These are phyloP conservation scores for Dysdera silvatica DNA, from an alignment of 1,140 invertebrate species.

Conservation along the genomic window DNA sequence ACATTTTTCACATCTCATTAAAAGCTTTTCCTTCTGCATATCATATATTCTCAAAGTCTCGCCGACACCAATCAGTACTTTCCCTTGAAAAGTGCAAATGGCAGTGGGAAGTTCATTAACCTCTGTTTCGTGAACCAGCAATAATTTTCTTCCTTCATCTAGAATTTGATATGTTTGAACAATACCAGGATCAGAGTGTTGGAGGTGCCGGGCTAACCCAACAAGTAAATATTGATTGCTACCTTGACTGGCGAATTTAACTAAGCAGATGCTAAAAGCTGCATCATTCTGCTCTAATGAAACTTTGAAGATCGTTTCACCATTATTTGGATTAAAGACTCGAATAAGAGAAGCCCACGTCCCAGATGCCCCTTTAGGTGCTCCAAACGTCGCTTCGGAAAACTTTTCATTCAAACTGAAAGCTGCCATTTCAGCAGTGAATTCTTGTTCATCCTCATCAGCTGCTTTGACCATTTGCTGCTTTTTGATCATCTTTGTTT, in stretches of 20 bases:
- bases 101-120: conserved; percentile 88
- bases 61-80: conserved; percentile 85
- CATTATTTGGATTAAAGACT: conserved; percentile 79
- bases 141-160: conserved; percentile 64
- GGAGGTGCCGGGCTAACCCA: conserved; percentile 81
- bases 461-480: conserved; percentile 93
- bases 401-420: conserved; percentile 91
- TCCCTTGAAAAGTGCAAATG: conserved; percentile 83
- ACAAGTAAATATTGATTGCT: conserved; percentile 69
- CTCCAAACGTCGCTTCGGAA: conserved; percentile 86
- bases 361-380: conserved; percentile 89
- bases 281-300: conserved; percentile 94
- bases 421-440: conserved; percentile 94
- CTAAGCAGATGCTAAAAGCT: conserved; percentile 67
- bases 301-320: conserved; percentile 69
- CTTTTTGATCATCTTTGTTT: conserved; percentile 86
- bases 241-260: conserved; percentile 61
- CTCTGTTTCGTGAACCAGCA: conserved; percentile 88
- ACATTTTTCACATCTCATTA: conserved; percentile 98
- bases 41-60: conserved; percentile 88
- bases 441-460: conserved; percentile 83
- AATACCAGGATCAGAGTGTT: conserved; percentile 68
- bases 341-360: conserved; percentile 95
- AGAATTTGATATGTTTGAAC: conserved; percentile 76
- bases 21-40: conserved; percentile 90